A percentile compares a stretch with the other conserved stretches of the same genome.
Evolutionary conservation across 1,140 invertebrate genomes (phyloP).

Genomic region (Paramacrobiotus metropolitanus): DNA sequence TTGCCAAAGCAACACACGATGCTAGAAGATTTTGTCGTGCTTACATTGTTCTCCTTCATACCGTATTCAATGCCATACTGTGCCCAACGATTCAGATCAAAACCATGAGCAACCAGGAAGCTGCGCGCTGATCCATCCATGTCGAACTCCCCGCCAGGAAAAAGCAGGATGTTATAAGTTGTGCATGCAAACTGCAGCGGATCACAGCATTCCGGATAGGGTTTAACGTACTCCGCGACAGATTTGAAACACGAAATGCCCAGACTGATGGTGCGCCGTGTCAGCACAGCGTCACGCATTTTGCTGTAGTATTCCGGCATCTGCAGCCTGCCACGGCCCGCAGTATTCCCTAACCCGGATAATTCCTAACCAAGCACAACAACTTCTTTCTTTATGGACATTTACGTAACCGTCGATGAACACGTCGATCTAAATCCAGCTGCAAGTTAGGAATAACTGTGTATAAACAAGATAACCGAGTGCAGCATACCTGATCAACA

Average conservation of each 20-base stretch:
- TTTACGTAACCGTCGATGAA: background rate
- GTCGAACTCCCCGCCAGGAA: background rate
- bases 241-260: constrained; percentile 1
- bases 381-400: background rate
- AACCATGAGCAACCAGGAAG: background rate
- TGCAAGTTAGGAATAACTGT: too few species aligned
- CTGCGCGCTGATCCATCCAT: background rate
- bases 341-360: background rate
- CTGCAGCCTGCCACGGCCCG: background rate
- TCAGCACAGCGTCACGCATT: background rate
- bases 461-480: background rate
- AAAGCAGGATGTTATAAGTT: background rate
- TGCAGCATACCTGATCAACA: background rate
- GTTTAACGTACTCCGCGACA: background rate
- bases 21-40: too few species aligned
- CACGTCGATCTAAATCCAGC: background rate
- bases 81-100: background rate
- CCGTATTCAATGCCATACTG: background rate
- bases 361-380: background rate
- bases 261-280: background rate
- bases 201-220: background rate
- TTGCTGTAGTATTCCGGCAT: background rate
- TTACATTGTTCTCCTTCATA: too few species aligned
- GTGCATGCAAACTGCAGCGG: background rate
- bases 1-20: too few species aligned